phyloP scores from a whole-genome alignment of 2,797 vertebrate genomes.

The Hafferia zeledoni region DNA sequence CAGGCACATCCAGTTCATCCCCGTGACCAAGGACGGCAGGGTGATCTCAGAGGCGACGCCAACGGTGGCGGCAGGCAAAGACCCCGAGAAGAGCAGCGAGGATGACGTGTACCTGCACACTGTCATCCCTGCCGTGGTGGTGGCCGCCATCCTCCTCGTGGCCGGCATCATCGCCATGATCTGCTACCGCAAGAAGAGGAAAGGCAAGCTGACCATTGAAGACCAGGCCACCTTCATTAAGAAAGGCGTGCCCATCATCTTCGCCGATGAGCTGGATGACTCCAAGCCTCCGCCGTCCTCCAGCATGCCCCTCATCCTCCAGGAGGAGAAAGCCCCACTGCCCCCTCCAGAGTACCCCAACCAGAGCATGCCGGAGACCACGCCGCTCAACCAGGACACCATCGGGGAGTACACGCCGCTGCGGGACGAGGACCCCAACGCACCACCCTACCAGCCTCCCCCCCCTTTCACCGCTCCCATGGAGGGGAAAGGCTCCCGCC shows the following conservation, averaged over 20 bases:
- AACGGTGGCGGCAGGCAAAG: slow-evolving; percentile 77
- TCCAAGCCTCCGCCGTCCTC: slow-evolving; percentile 95
- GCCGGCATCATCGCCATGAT: slow-evolving; percentile 97
- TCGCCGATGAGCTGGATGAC: slow-evolving; percentile 95
- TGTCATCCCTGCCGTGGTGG: slow-evolving; percentile 94
- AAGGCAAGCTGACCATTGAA: slow-evolving; percentile 96
- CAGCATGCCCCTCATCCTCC: slow-evolving; percentile 95
- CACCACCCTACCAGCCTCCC: slow-evolving; percentile 96
- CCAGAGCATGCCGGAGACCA: slow-evolving; percentile 91
- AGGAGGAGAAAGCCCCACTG: slow-evolving; percentile 96
- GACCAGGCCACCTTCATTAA: slow-evolving; percentile 99
- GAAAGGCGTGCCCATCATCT: slow-evolving; percentile 97
- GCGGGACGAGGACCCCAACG: slow-evolving; percentile 92
- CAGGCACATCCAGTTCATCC: slow-evolving; percentile 86
- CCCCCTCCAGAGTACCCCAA: slow-evolving; percentile 95
- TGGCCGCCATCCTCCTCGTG: slow-evolving; percentile 92
- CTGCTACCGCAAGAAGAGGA: slow-evolving; percentile 97
- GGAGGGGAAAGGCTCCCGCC: slow-evolving; percentile 97
- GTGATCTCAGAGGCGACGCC: slow-evolving; percentile 63
- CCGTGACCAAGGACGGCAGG: slow-evolving; percentile 66
- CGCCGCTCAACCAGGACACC: slow-evolving; percentile 92
- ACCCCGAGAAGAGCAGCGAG: slow-evolving; percentile 88
- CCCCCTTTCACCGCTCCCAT: slow-evolving; percentile 95
- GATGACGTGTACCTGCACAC: slow-evolving; percentile 97
- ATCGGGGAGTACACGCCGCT: slow-evolving; percentile 93